Evolutionary conservation across 2,888 invertebrate genomes (phyloP).

Genomic region (Heliconius charithonia): DNA sequence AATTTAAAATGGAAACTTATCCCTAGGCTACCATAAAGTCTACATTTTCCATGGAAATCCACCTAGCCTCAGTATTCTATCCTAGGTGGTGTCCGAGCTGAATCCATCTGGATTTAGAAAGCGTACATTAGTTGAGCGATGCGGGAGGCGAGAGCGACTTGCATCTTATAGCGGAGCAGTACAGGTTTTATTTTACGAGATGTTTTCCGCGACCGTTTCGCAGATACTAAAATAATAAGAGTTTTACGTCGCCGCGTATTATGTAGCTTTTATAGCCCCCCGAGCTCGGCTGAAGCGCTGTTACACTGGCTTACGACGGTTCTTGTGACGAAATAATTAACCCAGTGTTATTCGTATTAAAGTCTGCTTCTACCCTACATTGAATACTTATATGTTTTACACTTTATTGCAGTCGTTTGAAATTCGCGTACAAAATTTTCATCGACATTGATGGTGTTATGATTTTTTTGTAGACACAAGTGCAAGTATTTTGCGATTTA

Average conservation of each 20-base stretch:
- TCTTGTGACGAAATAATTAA: constrained; percentile 82
- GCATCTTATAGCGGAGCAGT: constrained; percentile 67
- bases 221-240: constrained; percentile 84
- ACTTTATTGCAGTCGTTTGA: constrained; percentile 60
- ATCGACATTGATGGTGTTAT: constrained; percentile 28
- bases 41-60: constrained; percentile 82
- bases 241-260: constrained; percentile 80
- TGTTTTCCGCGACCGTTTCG: constrained; percentile 79
- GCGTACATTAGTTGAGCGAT: constrained; percentile 66
- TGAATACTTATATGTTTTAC: constrained; percentile 62
- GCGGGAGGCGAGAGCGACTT: constrained; percentile 63
- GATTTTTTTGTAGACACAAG: constrained; percentile 17
- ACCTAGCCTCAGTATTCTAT: constrained; percentile 74
- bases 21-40: constrained; percentile 82
- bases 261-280: constrained; percentile 79
- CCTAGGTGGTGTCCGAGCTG: constrained; percentile 77
- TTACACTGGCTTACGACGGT: constrained; percentile 79
- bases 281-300: constrained; percentile 76
- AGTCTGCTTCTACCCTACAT: constrained; percentile 64
- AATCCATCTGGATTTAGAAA: constrained; percentile 78
- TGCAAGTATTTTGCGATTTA: not conserved
- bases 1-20: constrained; percentile 83
- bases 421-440: constrained; percentile 45
- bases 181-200: constrained; percentile 80
- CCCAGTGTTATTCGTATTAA: constrained; percentile 75